Evolutionary conservation across 2,888 invertebrate species (phyloP), one percentile per base, ranked within the genome.

Genomic region (Pammene fasciana): DNA sequence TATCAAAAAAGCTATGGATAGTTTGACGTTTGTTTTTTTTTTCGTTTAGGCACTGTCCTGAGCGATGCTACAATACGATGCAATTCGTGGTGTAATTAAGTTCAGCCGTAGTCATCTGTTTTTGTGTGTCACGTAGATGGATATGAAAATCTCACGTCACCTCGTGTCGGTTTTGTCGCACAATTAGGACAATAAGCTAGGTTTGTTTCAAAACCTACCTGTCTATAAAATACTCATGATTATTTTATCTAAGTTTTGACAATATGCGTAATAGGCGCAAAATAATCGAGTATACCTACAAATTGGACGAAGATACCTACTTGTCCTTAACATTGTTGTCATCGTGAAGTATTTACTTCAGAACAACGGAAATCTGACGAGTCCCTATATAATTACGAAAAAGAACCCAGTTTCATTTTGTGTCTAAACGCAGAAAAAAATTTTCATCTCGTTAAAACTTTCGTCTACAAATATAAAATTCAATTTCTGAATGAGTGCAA

Each of bases 401-500:
- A 86, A 82, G 76, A 83, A 83, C 78, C 78, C 75, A 75, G 78
- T 82, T 83, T 86, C 82, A 82, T 81, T 82, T 85, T 82, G 80
- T 82, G 82, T 80, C 82, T 83, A 84, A 86, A 83, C 81, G 81
- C 77, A 83, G 78, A 84, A 86, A 85, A 85, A 86, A 86, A 82
- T 80, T 79, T 84, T 84, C 86, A 85, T 87, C 88, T 89, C 89
- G 89, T 90, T 90, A 89, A 88, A 91, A 88, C 86, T 89, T 88
- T 86, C 83, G 85, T 84, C 83, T 84, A 86, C 89, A 90, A 90
- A 91, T 89, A 90, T 88, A 88, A 90, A 92, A 91, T 90, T 91
- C 86, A 92, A 90, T 92, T 91, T 89, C 85, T 88, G 90, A 89
- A 91, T 89, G 92, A 89, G 90, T 87, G 82, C 85, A 88, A 91